A percentile compares a stretch with the other conserved stretches of the same genome.
Conservation (phyloP, 2,888 invertebrate species). For the Drosophila prolongata region DNA sequence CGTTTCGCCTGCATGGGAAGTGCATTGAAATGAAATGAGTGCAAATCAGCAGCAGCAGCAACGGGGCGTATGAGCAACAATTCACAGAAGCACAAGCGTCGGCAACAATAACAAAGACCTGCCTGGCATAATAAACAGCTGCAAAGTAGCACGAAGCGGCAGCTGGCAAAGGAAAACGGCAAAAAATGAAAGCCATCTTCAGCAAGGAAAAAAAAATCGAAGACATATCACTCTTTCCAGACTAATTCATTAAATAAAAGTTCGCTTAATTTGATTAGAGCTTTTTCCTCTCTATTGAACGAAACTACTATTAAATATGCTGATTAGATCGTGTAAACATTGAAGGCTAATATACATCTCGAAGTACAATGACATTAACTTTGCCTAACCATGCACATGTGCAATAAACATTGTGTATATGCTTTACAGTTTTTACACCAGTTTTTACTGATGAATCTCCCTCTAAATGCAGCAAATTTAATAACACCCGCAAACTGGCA, state of each 20-base stretch:
- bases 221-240: conserved; percentile 30
- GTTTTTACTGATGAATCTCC: conserved; percentile 17
- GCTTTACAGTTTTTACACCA: neutral
- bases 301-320: no score
- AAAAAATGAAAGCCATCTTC: conserved; percentile 13
- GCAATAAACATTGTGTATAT: neutral
- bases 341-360: neutral
- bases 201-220: conserved; percentile 10
- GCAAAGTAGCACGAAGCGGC: conserved; percentile 49
- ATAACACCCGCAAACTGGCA: conserved; percentile 20
- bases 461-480: conserved; percentile 24
- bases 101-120: conserved; percentile 35
- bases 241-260: conserved; percentile 7
- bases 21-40: conserved; percentile 60
- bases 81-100: conserved; percentile 48
- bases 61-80: conserved; percentile 72
- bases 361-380: neutral
- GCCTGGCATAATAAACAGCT: conserved; percentile 56
- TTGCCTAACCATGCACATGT: conserved; percentile 6
- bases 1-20: conserved; percentile 25
- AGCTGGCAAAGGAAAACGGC: conserved; percentile 19
- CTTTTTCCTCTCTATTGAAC: no score
- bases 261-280: neutral
- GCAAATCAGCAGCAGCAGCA: conserved; percentile 49
- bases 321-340: neutral